phyloP scores from a whole-genome alignment of 1,140 invertebrate species.

The Globodera rostochiensis region DNA sequence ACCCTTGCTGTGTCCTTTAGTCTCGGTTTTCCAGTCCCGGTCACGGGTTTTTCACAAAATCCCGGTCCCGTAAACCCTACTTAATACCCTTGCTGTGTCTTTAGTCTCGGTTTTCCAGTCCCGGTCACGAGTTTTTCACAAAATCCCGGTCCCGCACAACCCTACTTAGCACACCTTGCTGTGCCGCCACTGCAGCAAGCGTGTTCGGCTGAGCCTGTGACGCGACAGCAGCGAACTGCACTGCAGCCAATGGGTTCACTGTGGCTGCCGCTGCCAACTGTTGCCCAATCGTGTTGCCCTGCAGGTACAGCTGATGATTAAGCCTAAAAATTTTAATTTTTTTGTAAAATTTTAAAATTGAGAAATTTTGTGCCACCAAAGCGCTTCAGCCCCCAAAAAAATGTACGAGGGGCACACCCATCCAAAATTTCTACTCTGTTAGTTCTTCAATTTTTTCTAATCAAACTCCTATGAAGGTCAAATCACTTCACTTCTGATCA shows the following conservation, averaged over 20 bases:
- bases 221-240: conserved; percentile 10
- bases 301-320: conserved; percentile 13
- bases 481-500: too few species aligned
- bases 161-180: conserved; percentile 7
- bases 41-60: too few species aligned
- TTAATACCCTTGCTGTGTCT: too few species aligned
- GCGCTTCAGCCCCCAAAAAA: not conserved
- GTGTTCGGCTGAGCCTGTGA: conserved; percentile 17
- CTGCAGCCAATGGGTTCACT: conserved; percentile 19
- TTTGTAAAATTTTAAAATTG: not conserved
- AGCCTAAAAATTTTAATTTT: conserved; percentile 5
- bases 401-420: not conserved
- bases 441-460: too few species aligned
- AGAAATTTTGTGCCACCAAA: conserved; percentile 2
- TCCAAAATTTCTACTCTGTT: not conserved
- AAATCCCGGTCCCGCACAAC: too few species aligned
- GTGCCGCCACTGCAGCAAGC: conserved; percentile 25
- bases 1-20: too few species aligned
- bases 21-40: too few species aligned
- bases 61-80: too few species aligned
- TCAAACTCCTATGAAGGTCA: too few species aligned
- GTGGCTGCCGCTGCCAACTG: conserved; percentile 6
- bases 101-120: too few species aligned
- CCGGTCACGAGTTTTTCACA: too few species aligned
- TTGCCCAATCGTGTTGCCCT: conserved; percentile 7